Conservation (phyloP, 1,140 invertebrate species). For the Drosophila subpulchrella region DNA sequence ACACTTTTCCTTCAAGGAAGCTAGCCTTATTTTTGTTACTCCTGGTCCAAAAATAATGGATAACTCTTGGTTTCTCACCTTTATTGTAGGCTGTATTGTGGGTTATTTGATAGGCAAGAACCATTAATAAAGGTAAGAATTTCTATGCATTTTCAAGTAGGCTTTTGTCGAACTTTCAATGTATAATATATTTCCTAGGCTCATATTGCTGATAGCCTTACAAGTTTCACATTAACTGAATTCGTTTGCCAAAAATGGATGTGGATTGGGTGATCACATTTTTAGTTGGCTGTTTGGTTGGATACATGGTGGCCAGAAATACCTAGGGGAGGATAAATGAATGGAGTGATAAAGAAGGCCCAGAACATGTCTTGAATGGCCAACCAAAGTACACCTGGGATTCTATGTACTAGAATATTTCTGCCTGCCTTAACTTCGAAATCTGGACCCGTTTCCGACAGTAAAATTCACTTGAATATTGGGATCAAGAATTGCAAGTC, state of each 20-base stretch:
- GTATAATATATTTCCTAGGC: not conserved
- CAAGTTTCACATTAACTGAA: not conserved
- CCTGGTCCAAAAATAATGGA: constrained; percentile 30
- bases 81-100: constrained; percentile 49
- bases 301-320: constrained; percentile 43
- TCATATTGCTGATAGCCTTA: not conserved
- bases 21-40: not conserved
- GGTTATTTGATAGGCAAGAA: constrained; percentile 49
- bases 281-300: constrained; percentile 43
- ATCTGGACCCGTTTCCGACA: not conserved
- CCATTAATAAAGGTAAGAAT: constrained; percentile 1
- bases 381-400: not conserved
- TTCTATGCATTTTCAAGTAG: not conserved
- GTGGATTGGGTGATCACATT: constrained; percentile 40
- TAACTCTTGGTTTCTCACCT: constrained; percentile 13
- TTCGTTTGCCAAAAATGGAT: constrained; percentile 7
- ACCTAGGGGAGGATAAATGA: not conserved
- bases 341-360: no score
- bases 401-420: not conserved
- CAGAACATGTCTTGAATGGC: no score
- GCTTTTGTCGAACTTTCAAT: not conserved
- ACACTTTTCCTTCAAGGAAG: not conserved
- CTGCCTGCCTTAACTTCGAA: not conserved
- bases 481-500: not conserved
- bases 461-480: no score